phyloP scores from a whole-genome alignment of 2,113 vertebrate genomes.

The Amphiprion percula region DNA sequence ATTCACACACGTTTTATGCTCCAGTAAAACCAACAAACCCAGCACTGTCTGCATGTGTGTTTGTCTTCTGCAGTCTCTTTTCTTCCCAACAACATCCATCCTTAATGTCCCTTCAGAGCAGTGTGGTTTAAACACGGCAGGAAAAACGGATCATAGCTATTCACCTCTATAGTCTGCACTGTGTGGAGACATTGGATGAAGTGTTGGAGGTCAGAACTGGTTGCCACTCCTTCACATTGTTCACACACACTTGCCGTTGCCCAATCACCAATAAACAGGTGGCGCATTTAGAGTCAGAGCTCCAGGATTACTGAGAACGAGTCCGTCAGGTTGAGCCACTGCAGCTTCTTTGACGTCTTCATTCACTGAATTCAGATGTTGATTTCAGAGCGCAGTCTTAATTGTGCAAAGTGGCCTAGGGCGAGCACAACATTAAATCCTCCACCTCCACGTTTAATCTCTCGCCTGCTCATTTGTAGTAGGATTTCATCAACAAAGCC shows the following conservation, averaged over 20 bases:
- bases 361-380: slow-evolving; percentile 1
- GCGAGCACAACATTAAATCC: too few species aligned
- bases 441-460: neutral
- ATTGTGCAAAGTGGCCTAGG: neutral
- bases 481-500: slow-evolving; percentile 7
- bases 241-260: slow-evolving; percentile 30
- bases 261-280: slow-evolving; percentile 8
- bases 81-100: neutral
- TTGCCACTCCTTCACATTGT: slow-evolving; percentile 42
- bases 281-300: neutral
- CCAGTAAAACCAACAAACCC: too few species aligned
- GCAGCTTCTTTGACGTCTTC: neutral
- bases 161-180: neutral
- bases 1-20: too few species aligned
- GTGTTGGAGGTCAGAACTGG: neutral
- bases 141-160: too few species aligned
- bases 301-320: slow-evolving; percentile 27
- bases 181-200: neutral
- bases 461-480: neutral
- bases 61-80: too few species aligned
- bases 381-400: neutral
- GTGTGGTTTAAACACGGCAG: neutral
- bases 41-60: too few species aligned
- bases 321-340: slow-evolving; percentile 36
- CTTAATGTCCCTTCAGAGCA: neutral